A percentile compares a stretch with the other conserved stretches of the same genome.
These are phyloP conservation scores for Forbesichthys agassizii DNA, from an alignment of 2,113 vertebrate species.

Conservation along the genomic window DNA sequence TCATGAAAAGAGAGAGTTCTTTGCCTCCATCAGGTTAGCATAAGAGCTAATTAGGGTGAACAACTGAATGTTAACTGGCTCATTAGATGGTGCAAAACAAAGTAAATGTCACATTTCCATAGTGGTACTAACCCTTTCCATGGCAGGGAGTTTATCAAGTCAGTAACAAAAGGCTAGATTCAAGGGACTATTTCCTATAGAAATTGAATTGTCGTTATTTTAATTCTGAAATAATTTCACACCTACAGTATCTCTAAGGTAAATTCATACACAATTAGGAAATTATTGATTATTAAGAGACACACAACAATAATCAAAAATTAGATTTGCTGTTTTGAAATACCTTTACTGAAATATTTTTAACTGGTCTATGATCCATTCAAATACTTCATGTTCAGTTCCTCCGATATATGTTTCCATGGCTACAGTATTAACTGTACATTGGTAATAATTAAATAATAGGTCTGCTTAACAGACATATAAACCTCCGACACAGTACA, in stretches of 20 bases:
- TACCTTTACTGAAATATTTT: neutral
- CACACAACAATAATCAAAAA: neutral
- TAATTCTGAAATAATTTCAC: neutral
- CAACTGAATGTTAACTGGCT: slow-evolving; percentile 78
- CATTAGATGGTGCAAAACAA: slow-evolving; percentile 74
- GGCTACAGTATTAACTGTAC: neutral
- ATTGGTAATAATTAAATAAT: neutral
- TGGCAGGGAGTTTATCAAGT: neutral
- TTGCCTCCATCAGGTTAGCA: slow-evolving; percentile 66
- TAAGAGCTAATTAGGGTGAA: slow-evolving; percentile 75
- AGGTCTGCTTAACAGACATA: slow-evolving; percentile 2
- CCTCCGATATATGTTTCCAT: neutral
- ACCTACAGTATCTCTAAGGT: neutral
- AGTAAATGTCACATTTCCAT: slow-evolving; percentile 78
- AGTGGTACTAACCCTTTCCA: slow-evolving; percentile 24
- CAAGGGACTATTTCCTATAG: no score
- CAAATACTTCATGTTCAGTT: no score
- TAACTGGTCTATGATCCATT: neutral
- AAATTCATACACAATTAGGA: neutral
- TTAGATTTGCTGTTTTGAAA: neutral
- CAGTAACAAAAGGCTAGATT: neutral
- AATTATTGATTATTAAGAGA: neutral
- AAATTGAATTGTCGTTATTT: slow-evolving; percentile 1
- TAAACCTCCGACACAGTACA: slow-evolving; percentile 4
- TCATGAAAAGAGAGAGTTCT: slow-evolving; percentile 68